Percentiles rank a stretch among this genome's conserved stretches.
Conservation (phyloP, 2,113 vertebrate genomes). For the Callospermophilus lateralis region DNA sequence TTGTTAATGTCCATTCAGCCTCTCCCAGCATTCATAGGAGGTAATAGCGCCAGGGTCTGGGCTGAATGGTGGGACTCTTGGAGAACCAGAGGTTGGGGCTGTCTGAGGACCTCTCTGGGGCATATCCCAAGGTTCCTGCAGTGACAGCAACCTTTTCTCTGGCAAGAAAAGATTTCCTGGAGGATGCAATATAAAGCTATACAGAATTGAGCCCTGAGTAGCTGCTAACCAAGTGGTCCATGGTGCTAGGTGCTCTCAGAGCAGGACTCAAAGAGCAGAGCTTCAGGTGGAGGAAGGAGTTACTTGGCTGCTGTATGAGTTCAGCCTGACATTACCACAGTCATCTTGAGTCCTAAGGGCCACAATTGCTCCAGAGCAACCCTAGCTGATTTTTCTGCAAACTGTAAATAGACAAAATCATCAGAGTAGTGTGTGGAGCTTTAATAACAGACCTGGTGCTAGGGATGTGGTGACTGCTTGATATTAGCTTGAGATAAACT, state of each 20-base stretch:
- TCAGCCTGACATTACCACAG: not conserved
- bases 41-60: not conserved
- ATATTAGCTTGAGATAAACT: not conserved
- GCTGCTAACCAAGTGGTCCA: not conserved
- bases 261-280: not conserved
- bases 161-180: not conserved
- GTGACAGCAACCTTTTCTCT: too few relatives aligned
- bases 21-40: not conserved
- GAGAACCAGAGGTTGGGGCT: not conserved
- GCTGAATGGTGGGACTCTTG: not conserved
- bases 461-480: not conserved
- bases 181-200: fast-evolving
- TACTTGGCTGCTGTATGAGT: too few relatives aligned
- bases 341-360: not conserved
- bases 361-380: not conserved
- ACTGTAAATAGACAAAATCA: not conserved
- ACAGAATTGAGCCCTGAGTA: not conserved
- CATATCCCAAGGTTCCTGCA: not conserved
- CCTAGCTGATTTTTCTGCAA: not conserved
- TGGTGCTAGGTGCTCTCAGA: not conserved
- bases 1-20: not conserved
- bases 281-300: not conserved
- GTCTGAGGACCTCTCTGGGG: fast-evolving
- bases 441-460: too few relatives aligned
- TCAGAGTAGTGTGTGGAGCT: not conserved